Percentiles rank a stretch among this genome's conserved stretches.
Conservation (phyloP, 2,888 invertebrate genomes). For the Stomorhina lunata region DNA sequence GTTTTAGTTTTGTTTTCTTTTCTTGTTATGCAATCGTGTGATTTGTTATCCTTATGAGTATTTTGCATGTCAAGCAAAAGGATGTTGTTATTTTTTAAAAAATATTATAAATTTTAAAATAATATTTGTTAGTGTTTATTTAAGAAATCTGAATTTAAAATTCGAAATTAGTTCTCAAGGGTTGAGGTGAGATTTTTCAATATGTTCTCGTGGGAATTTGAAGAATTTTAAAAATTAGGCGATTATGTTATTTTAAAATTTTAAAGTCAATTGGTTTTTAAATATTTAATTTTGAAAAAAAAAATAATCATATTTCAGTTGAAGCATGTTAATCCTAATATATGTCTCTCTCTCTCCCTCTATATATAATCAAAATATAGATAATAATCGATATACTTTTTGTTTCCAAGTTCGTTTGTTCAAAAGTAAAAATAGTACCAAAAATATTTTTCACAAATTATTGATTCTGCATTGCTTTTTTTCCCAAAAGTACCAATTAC, state of each 20-base stretch:
- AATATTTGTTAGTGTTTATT: slow-evolving; percentile 51
- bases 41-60: slow-evolving; percentile 57
- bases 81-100: slow-evolving; percentile 20
- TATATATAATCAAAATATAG: no score
- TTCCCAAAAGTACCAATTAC: no score
- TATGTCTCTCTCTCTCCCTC: no score
- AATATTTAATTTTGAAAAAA: background rate
- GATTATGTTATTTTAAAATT: background rate
- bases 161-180: slow-evolving; percentile 36
- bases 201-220: slow-evolving; percentile 12
- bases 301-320: no score
- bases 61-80: slow-evolving; percentile 34
- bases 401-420: no score
- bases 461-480: no score
- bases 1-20: slow-evolving; percentile 41
- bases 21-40: slow-evolving; percentile 32
- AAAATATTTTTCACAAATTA: no score
- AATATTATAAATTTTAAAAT: slow-evolving; percentile 22
- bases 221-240: no score
- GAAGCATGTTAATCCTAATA: no score
- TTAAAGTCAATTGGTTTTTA: background rate
- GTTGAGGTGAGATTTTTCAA: background rate
- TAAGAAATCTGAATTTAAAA: slow-evolving; percentile 27
- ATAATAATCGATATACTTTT: no score
- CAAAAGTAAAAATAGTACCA: no score